A percentile compares a stretch with the other conserved stretches of the same genome.
Conservation (phyloP, 2,113 vertebrate species). For the Notothenia rossii region DNA sequence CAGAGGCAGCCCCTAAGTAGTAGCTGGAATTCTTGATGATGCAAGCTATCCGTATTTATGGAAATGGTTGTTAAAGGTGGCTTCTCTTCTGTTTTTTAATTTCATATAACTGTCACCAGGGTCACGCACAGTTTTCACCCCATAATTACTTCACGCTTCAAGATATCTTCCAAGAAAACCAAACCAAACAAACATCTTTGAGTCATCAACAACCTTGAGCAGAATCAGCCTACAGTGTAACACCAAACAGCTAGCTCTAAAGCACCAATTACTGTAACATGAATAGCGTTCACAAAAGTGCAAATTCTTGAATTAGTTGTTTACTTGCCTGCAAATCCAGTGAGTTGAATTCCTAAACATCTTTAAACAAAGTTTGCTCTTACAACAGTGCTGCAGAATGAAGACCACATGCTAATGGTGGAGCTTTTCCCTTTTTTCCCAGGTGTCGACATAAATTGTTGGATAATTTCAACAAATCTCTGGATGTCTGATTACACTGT, state of each 20-base stretch:
- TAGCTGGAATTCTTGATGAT: slow-evolving; percentile 4
- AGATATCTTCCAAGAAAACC: not conserved
- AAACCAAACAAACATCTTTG: not conserved
- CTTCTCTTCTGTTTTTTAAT: not conserved
- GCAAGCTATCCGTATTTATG: not conserved
- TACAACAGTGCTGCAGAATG: not conserved
- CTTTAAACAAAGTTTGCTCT: not conserved
- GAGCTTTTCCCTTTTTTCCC: slow-evolving; percentile 25
- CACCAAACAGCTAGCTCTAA: not conserved
- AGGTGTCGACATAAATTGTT: slow-evolving; percentile 30
- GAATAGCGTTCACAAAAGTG: not conserved
- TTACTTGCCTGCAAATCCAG: slow-evolving; percentile 5
- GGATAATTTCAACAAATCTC: slow-evolving; percentile 47
- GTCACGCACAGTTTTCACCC: not conserved
- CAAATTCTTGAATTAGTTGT: not conserved
- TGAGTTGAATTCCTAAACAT: not conserved
- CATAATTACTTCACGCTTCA: not conserved
- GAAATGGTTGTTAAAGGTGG: slow-evolving; percentile 12
- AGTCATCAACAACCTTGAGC: not conserved
- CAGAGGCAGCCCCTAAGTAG: not conserved
- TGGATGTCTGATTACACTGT: slow-evolving; percentile 52
- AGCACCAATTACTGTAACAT: not conserved
- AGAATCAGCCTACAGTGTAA: not conserved
- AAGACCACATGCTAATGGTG: not conserved
- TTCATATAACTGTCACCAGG: not conserved